Percentiles rank a stretch among this genome's conserved stretches.
phyloP scores from a whole-genome alignment of 2,797 vertebrate species.

The Neosilurus mollespiculum region DNA sequence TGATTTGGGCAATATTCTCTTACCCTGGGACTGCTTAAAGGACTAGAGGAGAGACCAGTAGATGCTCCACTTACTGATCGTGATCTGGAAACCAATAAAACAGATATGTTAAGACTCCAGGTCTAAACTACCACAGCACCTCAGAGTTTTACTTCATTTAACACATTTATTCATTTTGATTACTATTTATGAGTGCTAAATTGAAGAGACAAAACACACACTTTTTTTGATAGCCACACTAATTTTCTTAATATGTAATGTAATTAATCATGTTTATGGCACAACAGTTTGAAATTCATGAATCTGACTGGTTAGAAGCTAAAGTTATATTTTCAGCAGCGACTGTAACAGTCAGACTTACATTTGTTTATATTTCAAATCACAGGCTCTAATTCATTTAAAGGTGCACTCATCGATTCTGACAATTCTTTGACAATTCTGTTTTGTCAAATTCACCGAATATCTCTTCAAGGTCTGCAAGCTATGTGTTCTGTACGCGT shows the following conservation, averaged over 20 bases:
- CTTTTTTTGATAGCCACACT: background rate
- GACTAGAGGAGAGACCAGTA: conserved; percentile 89
- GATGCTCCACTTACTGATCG: conserved; percentile 91
- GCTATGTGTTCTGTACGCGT: too few species aligned
- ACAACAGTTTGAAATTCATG: background rate
- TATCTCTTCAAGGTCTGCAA: too few species aligned
- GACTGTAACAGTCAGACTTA: background rate
- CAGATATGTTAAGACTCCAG: background rate
- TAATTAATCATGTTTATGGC: background rate
- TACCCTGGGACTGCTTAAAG: conserved; percentile 92
- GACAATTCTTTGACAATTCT: too few species aligned
- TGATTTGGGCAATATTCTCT: conserved; percentile 62
- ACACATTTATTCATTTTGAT: background rate
- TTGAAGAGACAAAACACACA: background rate
- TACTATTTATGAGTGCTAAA: background rate
- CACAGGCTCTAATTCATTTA: background rate
- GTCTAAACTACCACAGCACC: background rate
- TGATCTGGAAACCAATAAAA: conserved; percentile 71
- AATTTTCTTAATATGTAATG: background rate
- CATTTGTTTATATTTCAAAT: background rate
- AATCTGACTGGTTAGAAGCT: background rate
- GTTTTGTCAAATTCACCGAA: too few species aligned
- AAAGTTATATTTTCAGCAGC: background rate
- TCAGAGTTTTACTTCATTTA: background rate
- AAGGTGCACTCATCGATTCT: too few species aligned